phyloP scores from a whole-genome alignment of 1,140 invertebrate species.

The Carcinoscorpius rotundicauda region DNA sequence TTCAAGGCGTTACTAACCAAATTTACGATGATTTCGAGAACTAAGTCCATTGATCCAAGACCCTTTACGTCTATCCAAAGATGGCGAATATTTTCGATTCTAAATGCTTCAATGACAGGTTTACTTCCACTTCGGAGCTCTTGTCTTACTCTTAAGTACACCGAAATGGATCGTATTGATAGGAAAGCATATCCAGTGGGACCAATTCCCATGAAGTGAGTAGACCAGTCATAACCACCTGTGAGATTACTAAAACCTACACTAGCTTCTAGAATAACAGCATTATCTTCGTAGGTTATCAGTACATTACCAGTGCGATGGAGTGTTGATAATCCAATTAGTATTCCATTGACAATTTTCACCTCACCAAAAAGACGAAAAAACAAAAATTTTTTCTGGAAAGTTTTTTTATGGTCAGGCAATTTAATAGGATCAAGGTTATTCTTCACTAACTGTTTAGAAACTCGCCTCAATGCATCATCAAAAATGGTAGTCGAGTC shows the following conservation, averaged over 20 bases:
- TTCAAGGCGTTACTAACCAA: constrained; percentile 23
- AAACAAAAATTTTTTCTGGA: constrained; percentile 4
- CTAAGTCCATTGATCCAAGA: constrained; percentile 20
- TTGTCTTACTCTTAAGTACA: constrained; percentile 16
- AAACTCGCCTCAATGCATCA: constrained; percentile 9
- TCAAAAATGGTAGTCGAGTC: constrained; percentile 18
- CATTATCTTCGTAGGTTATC: constrained; percentile 17
- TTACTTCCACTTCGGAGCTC: constrained; percentile 11
- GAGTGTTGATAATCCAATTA: constrained; percentile 22
- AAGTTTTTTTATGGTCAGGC: constrained; percentile 14
- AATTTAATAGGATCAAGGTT: constrained; percentile 20
- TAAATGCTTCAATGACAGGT: constrained; percentile 14
- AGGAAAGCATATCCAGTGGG: constrained; percentile 8
- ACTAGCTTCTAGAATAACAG: constrained; percentile 20
- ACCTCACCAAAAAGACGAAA: constrained; percentile 12
- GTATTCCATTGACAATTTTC: constrained; percentile 16
- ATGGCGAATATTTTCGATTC: constrained; percentile 18
- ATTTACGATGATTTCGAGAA: constrained; percentile 23
- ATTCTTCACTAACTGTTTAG: constrained; percentile 4
- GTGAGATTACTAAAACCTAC: constrained; percentile 24
- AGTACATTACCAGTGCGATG: constrained; percentile 20
- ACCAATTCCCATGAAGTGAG: constrained; percentile 9
- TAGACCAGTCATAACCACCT: constrained; percentile 17
- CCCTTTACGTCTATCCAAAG: constrained; percentile 24
- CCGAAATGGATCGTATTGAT: constrained; percentile 11